Conservation (phyloP, 2,797 vertebrate species). For the Ctenopoma multispine region DNA sequence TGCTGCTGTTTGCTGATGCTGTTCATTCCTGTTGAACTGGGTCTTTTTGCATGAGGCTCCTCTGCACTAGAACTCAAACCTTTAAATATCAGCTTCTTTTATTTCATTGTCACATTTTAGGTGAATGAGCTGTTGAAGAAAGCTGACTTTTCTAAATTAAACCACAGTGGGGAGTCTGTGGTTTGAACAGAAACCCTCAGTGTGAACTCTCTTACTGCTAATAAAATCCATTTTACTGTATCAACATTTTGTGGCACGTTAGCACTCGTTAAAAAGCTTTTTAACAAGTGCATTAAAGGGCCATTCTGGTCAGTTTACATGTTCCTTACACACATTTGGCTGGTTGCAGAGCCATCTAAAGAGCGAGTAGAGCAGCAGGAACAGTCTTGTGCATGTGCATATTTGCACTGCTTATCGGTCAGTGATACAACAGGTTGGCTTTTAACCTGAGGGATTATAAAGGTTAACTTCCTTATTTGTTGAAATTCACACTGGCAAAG, state of each 20-base stretch:
- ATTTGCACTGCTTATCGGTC: slow-evolving; percentile 47
- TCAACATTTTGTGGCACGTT: slow-evolving; percentile 29
- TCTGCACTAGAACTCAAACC: not conserved
- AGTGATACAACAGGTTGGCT: slow-evolving; percentile 33
- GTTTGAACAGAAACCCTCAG: slow-evolving; percentile 34
- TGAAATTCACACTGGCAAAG: not conserved
- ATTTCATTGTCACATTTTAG: slow-evolving; percentile 17
- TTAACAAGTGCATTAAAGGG: slow-evolving; percentile 52
- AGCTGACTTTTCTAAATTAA: slow-evolving; percentile 1
- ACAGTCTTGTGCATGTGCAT: not conserved
- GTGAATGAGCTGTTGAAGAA: slow-evolving; percentile 5
- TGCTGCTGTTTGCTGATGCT: slow-evolving; percentile 39
- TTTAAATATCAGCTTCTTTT: not conserved
- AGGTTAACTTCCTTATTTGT: not conserved
- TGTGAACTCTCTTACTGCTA: slow-evolving; percentile 15
- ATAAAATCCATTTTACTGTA: slow-evolving; percentile 48
- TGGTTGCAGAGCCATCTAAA: slow-evolving; percentile 21
- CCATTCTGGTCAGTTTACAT: slow-evolving; percentile 35
- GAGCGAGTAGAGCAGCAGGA: slow-evolving; percentile 15
- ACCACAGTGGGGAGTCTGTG: not conserved
- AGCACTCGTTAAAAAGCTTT: slow-evolving; percentile 34
- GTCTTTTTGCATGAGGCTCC: slow-evolving; percentile 18
- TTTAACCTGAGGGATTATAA: slow-evolving; percentile 41
- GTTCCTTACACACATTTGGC: slow-evolving; percentile 39
- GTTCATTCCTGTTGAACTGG: slow-evolving; percentile 14